These are phyloP conservation scores for Salpingus planirostris DNA, from an alignment of 2,888 invertebrate species.

Conservation along the genomic window DNA sequence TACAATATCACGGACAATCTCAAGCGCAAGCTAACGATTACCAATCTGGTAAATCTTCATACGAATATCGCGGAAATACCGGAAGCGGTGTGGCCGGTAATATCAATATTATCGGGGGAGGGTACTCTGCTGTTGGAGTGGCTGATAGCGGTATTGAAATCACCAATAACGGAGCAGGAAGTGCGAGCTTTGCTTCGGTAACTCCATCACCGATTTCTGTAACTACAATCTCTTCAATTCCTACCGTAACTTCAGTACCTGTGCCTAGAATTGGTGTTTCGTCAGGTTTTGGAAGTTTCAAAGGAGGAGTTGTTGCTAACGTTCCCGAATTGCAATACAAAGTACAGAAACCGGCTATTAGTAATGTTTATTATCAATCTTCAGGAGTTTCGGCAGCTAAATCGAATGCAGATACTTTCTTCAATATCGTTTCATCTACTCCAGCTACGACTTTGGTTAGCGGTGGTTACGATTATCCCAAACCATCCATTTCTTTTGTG, in stretches of 20 bases:
- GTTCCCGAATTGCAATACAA: conserved; percentile 34
- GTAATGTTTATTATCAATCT: conserved; percentile 1
- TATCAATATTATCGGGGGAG: conserved; percentile 32
- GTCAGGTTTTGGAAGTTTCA: conserved; percentile 24
- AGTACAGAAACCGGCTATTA: conserved; percentile 16
- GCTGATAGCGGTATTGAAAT: conserved; percentile 19
- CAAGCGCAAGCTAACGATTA: too few species aligned
- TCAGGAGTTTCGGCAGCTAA: too few species aligned
- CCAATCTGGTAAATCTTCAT: too few species aligned
- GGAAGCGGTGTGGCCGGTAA: conserved; percentile 11
- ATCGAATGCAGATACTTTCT: conserved; percentile 15
- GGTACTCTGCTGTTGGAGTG: conserved; percentile 31
- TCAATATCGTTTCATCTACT: conserved; percentile 21
- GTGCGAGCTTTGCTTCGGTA: conserved; percentile 15
- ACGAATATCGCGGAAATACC: too few species aligned
- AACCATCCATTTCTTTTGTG: conserved; percentile 19
- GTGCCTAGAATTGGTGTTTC: conserved; percentile 24
- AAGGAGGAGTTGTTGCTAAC: conserved; percentile 35
- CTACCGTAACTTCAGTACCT: conserved; percentile 30
- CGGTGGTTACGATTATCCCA: conserved; percentile 18
- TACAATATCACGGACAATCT: conserved; percentile 8
- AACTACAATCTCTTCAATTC: conserved; percentile 15
- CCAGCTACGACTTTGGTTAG: conserved; percentile 37
- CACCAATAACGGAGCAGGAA: conserved; percentile 22
- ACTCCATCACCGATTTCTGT: conserved; percentile 22